phyloP scores from a whole-genome alignment of 2,797 vertebrate species.

The Setipinna tenuifilis region DNA sequence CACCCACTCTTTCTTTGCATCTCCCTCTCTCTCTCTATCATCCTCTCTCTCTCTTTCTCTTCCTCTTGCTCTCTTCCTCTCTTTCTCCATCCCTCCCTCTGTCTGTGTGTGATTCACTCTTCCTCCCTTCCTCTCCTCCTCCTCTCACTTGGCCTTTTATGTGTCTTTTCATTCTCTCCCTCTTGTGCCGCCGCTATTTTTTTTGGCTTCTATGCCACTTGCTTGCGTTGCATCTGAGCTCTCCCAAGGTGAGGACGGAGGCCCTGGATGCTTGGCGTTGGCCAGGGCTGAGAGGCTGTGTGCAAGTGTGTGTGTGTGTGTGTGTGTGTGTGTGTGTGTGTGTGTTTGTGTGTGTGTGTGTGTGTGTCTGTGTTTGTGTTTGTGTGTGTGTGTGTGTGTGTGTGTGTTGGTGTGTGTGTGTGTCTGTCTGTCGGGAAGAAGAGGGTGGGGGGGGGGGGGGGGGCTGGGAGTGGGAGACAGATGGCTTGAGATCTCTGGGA shows the following conservation, averaged over 20 bases:
- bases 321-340: background rate
- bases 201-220: background rate
- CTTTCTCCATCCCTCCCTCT: background rate
- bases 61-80: background rate
- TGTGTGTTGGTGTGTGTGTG: background rate
- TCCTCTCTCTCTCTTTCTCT: background rate
- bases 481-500: constrained; percentile 41
- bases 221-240: background rate
- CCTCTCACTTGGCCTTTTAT: background rate
- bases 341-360: background rate
- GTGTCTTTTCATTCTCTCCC: background rate
- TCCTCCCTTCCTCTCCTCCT: background rate
- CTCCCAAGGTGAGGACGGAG: background rate
- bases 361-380: background rate
- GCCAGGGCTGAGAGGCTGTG: constrained; percentile 13
- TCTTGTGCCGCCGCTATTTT: background rate
- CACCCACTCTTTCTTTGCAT: background rate
- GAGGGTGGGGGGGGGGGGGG: constrained; percentile 9
- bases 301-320: background rate
- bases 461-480: constrained; percentile 50
- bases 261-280: constrained; percentile 12
- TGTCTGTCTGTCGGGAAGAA: background rate
- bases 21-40: background rate
- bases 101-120: background rate
- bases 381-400: background rate